phyloP scores from a whole-genome alignment of 1,140 invertebrate genomes.

The Mylabris phalerata region DNA sequence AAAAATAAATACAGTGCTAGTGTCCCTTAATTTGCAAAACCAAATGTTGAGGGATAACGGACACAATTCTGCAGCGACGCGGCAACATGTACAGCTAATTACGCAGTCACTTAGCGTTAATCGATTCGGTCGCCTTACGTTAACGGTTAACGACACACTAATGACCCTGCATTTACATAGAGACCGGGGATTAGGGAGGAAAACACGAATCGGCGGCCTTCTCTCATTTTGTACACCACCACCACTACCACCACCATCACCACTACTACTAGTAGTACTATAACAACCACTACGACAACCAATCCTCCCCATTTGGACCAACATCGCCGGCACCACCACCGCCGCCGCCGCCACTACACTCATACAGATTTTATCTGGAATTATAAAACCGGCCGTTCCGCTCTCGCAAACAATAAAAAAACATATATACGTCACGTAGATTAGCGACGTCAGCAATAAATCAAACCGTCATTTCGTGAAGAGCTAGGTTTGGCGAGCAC shows the following conservation, averaged over 20 bases:
- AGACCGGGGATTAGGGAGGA: constrained; percentile 20
- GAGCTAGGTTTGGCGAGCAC: constrained; percentile 9
- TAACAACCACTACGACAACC: too few relatives aligned
- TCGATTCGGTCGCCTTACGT: constrained; percentile 43
- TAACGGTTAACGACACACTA: constrained; percentile 44
- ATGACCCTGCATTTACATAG: constrained; percentile 43
- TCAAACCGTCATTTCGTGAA: constrained; percentile 39
- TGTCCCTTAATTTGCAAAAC: constrained; percentile 25
- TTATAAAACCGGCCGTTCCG: constrained; percentile 40
- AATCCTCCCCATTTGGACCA: background rate
- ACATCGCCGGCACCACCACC: constrained; percentile 21
- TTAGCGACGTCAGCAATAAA: constrained; percentile 42
- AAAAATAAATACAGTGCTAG: constrained; percentile 13
- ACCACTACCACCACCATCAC: too few relatives aligned
- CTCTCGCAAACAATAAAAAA: constrained; percentile 41
- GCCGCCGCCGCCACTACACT: constrained; percentile 28
- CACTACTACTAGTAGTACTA: too few relatives aligned
- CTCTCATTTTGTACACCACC: too few relatives aligned
- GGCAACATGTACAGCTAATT: constrained; percentile 42
- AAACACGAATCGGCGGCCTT: background rate
- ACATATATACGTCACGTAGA: constrained; percentile 41
- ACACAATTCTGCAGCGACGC: constrained; percentile 22
- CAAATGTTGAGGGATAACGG: constrained; percentile 14
- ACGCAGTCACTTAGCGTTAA: constrained; percentile 45
- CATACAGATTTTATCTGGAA: constrained; percentile 41